Evolutionary conservation across 37 sponge, comb jelly and placozoan species (phyloP).

Genomic region (Halisarca cf. caerulea): DNA sequence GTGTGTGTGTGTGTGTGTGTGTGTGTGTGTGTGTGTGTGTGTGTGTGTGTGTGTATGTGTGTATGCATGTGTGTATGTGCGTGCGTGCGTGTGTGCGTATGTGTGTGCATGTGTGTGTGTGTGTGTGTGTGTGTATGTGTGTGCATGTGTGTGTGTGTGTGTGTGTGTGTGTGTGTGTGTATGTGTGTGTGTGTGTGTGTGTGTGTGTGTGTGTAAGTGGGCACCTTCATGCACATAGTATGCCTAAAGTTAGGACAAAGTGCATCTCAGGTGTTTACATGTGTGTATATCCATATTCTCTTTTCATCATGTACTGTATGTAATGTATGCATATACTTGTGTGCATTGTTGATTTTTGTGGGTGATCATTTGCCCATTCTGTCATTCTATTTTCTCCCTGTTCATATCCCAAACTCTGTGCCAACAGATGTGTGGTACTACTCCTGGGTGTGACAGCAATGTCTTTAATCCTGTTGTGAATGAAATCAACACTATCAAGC

Average conservation of each 20-base stretch:
- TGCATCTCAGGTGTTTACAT: no score
- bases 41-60: neutral
- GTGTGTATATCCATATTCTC: no score
- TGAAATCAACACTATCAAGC: no score
- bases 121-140: slow-evolving; percentile 30
- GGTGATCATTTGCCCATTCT: neutral
- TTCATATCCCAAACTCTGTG: no score
- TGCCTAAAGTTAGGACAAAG: neutral
- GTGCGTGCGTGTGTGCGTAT: slow-evolving; percentile 14
- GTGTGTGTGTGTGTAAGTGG: neutral
- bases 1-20: slow-evolving; percentile 32
- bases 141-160: slow-evolving; percentile 14
- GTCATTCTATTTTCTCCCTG: neutral
- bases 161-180: neutral
- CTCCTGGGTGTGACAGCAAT: neutral
- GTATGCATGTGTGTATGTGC: neutral
- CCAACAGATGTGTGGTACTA: no score
- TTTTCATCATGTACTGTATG: no score
- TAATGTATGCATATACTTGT: neutral
- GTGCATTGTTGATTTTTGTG: neutral
- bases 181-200: neutral
- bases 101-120: slow-evolving; percentile 28
- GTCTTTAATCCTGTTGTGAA: neutral
- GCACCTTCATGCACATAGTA: neutral
- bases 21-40: slow-evolving; percentile 23